Evolutionary conservation across 2,797 vertebrate species (phyloP).

Genomic region (Podargus strigoides): DNA sequence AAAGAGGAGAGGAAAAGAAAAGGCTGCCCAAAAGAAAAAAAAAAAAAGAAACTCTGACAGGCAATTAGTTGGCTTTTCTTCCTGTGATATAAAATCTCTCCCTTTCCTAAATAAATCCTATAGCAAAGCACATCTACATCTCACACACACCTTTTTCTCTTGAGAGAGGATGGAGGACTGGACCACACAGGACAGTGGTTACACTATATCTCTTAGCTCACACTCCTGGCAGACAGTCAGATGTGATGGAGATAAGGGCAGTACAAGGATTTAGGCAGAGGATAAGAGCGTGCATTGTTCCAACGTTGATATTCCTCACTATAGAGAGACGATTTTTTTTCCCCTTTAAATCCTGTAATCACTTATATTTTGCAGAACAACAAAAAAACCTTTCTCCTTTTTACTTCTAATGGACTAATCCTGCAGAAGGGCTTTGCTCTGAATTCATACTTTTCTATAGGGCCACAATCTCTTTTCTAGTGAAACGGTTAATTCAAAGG

Average conservation of each 20-base stretch:
- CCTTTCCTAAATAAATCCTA: background rate
- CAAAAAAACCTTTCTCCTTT: conserved; percentile 42
- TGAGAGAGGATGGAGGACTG: background rate
- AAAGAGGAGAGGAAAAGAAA: background rate
- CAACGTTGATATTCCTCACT: background rate
- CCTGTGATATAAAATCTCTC: background rate
- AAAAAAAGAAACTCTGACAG: background rate
- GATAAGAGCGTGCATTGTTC: conserved; percentile 20
- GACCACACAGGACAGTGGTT: conserved; percentile 41
- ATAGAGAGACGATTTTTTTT: background rate
- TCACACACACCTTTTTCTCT: background rate
- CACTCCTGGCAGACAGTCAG: background rate
- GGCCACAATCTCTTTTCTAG: background rate
- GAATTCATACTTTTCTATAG: conserved; percentile 55
- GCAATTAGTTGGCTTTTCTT: background rate
- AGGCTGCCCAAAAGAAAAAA: background rate
- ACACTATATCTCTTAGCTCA: background rate
- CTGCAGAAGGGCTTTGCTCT: conserved; percentile 30
- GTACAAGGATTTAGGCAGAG: background rate
- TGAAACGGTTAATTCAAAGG: conserved; percentile 43
- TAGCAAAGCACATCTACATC: background rate
- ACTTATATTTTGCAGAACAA: conserved; percentile 31
- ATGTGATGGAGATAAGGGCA: conserved; percentile 25
- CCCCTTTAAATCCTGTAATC: conserved; percentile 11
- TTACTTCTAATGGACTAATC: conserved; percentile 37